Conservation (phyloP, 2,113 vertebrate species). For the Mirza zaza region DNA sequence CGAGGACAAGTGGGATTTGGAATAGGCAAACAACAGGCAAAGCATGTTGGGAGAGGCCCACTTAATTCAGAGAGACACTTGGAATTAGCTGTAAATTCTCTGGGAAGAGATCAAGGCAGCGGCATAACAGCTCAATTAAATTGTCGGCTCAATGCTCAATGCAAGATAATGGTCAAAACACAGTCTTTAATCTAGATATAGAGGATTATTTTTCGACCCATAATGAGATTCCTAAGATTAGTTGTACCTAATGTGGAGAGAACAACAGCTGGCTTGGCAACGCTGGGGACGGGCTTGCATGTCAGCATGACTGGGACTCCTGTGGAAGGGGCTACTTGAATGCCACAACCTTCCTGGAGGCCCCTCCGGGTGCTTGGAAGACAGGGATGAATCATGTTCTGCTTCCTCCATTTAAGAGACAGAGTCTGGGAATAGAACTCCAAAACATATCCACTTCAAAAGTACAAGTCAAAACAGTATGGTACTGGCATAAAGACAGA, state of each 20-base stretch:
- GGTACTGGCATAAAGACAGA: conserved; percentile 39
- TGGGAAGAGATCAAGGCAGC: conserved; percentile 71
- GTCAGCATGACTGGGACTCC: background rate
- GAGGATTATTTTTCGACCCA: conserved; percentile 68
- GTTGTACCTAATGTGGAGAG: conserved; percentile 66
- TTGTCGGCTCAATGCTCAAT: conserved; percentile 69
- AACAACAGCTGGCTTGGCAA: conserved; percentile 31
- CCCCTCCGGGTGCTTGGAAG: background rate
- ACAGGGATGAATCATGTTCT: background rate
- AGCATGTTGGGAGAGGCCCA: conserved; percentile 68
- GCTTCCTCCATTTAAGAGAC: background rate
- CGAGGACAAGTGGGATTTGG: conserved; percentile 66
- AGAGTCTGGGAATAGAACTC: background rate
- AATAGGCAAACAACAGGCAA: conserved; percentile 57
- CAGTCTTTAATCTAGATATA: conserved; percentile 77
- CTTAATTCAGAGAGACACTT: conserved; percentile 71
- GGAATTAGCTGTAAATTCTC: conserved; percentile 73
- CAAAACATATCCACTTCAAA: conserved; percentile 23
- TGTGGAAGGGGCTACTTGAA: conserved; percentile 24
- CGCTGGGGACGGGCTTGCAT: background rate
- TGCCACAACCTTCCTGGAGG: background rate
- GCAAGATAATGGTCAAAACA: conserved; percentile 76
- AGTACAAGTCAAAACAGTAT: conserved; percentile 11
- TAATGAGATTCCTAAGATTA: conserved; percentile 76
- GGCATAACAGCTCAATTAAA: conserved; percentile 76